Base-by-base conservation (phyloP, 2,113 vertebrate species). In the Machaerirhynchus nigripectus region DNA sequence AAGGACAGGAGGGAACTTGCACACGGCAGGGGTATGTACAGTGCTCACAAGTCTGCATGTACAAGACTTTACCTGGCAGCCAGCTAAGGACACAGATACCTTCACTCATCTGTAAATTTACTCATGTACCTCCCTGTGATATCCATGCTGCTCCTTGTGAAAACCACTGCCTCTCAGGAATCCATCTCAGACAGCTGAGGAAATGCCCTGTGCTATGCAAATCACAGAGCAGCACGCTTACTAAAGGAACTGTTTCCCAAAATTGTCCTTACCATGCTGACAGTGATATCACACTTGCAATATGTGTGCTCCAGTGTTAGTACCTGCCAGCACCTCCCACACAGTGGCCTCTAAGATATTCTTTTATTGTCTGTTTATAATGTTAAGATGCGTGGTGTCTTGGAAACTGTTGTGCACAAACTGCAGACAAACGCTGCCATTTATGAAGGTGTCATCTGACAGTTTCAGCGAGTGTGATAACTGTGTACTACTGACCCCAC, bases 21-120 rank as follows among this genome's bases (percentile, higher is more conserved):
- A 35, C 2, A 1, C 0, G 4, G 20, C 40, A 30, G 4, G 12
- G 37, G 0, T 33, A 15, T 13, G 7, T 9, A 13, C 2, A 1
- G 7, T 26, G 37, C 27, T 69, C 50, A 47, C n/a, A 46, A 44
- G 5, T 40, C 37, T 59, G 26, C 5, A 0, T 3, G 5, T n/a
- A 26, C 19, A 3, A 7, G 16, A 11, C 18, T 68, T 77, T 42
- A 61, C 30, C 59, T 3, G 3, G 47, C 24, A 88, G 47, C 9
- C 76, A 81, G 35, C 10, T 84, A 26, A 76, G 31, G 31, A 42
- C 50, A 33, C 1, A 2, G 30, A 30, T 28, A 77, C 64, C 11
- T 81, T 94, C 55, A 35, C 24, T 80, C 7, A 3, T 21, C 47
- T 68, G 53, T 31, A 40, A 64, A 20, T 64, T 17, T 56, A 46